A percentile compares a stretch with the other conserved stretches of the same genome.
Conservation (phyloP, 1,140 invertebrate genomes). For the Telenomus remus region DNA sequence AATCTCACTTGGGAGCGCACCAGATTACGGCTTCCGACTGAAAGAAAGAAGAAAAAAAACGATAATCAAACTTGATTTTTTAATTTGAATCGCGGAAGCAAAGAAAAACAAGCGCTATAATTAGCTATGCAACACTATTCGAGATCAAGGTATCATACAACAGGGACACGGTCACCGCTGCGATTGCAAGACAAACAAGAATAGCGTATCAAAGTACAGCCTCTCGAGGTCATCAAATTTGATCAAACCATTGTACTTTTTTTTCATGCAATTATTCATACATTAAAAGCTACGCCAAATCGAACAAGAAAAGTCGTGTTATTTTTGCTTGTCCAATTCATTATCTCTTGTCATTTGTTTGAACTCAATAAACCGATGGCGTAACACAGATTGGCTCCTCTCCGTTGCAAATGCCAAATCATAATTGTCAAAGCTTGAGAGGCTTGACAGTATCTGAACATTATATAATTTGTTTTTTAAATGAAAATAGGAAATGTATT, state of each 20-base stretch:
- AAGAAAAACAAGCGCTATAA: slow-evolving; percentile 39
- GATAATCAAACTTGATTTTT: not conserved
- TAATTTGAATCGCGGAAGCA: slow-evolving; percentile 18
- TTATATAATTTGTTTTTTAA: not conserved
- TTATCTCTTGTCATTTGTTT: no score
- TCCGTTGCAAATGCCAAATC: no score
- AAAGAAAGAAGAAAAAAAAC: slow-evolving; percentile 2
- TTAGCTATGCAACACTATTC: slow-evolving; percentile 55
- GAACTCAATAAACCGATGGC: no score
- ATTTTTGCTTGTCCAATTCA: no score
- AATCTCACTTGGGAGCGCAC: slow-evolving; percentile 77
- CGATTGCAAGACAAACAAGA: slow-evolving; percentile 56
- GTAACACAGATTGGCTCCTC: no score
- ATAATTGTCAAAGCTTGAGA: not conserved
- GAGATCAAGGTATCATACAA: slow-evolving; percentile 63
- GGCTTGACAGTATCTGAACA: not conserved
- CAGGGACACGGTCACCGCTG: slow-evolving; percentile 58
- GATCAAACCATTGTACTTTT: not conserved
- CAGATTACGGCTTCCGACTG: slow-evolving; percentile 69
- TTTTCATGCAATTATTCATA: not conserved
- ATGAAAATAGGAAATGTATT: no score
- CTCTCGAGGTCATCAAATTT: slow-evolving; percentile 23
- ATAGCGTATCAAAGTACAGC: slow-evolving; percentile 55
- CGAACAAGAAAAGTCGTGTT: no score
- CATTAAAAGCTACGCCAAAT: not conserved